phyloP scores from a whole-genome alignment of 1,140 invertebrate genomes.

The Diabrotica virgifera region DNA sequence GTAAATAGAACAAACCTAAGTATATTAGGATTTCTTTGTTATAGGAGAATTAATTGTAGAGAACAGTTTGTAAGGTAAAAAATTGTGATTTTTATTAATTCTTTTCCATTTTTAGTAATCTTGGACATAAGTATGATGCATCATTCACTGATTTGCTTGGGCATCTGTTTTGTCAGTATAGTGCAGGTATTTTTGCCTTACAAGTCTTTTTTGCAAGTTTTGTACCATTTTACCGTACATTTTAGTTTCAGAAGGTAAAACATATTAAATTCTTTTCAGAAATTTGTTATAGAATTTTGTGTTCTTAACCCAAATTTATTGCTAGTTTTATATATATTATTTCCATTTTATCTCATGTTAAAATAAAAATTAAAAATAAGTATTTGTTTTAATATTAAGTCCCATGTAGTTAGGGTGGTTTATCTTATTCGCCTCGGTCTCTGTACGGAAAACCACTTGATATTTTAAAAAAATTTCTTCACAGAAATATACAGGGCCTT shows the following conservation, averaged over 20 bases:
- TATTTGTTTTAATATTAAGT: too few relatives aligned
- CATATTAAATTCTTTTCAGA: constrained; percentile 12
- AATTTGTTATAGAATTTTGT: background rate
- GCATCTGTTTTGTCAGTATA: background rate
- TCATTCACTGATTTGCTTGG: background rate
- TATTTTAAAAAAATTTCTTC: too few relatives aligned
- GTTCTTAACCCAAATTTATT: background rate
- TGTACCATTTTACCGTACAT: too few relatives aligned
- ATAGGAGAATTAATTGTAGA: too few relatives aligned
- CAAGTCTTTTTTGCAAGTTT: background rate
- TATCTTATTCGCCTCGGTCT: too few relatives aligned
- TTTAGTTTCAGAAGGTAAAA: constrained; percentile 29
- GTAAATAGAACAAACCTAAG: background rate
- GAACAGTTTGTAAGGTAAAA: too few relatives aligned
- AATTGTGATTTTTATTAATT: too few relatives aligned
- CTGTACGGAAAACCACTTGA: too few relatives aligned
- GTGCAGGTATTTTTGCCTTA: background rate
- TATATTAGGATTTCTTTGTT: background rate
- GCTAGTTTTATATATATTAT: background rate
- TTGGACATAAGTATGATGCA: too few relatives aligned
- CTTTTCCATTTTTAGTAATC: too few relatives aligned
- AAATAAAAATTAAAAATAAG: background rate
- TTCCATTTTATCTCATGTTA: background rate
- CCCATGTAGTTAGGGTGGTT: too few relatives aligned
- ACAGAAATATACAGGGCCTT: too few relatives aligned